These are phyloP conservation scores for Tortricodes alternella DNA, from an alignment of 2,888 invertebrate genomes.

Conservation along the genomic window DNA sequence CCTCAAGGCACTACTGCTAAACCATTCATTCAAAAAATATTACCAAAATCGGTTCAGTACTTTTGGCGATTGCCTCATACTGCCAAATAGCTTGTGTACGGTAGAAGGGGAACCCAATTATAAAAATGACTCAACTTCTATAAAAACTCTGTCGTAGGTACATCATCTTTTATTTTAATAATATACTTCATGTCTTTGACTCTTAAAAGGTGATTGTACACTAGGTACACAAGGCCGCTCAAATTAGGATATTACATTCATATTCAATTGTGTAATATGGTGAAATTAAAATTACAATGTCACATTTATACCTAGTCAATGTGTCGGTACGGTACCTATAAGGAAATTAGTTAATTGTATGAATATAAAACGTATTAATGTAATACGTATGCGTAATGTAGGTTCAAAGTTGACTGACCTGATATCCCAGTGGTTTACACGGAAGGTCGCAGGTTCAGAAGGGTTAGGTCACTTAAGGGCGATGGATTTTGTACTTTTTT, in stretches of 20 bases:
- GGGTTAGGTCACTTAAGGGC: not conserved
- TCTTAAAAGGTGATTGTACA: not conserved
- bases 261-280: not conserved
- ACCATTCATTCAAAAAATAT: too few species aligned
- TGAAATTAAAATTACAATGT: not conserved
- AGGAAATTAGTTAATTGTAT: not conserved
- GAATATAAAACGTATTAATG: not conserved
- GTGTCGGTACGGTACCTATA: too few species aligned
- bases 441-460: not conserved
- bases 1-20: too few species aligned
- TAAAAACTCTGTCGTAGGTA: not conserved
- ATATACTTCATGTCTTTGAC: too few species aligned
- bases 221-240: not conserved
- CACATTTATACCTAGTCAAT: too few species aligned
- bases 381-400: not conserved
- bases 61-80: too few species aligned
- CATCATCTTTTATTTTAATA: too few species aligned
- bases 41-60: too few species aligned
- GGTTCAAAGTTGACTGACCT: conserved; percentile 5
- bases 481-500: not conserved
- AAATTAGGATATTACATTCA: not conserved
- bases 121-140: not conserved
- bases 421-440: not conserved
- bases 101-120: too few species aligned
- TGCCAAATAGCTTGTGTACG: too few species aligned